phyloP scores from a whole-genome alignment of 2,888 invertebrate species.

The Parnassius glacialis region DNA sequence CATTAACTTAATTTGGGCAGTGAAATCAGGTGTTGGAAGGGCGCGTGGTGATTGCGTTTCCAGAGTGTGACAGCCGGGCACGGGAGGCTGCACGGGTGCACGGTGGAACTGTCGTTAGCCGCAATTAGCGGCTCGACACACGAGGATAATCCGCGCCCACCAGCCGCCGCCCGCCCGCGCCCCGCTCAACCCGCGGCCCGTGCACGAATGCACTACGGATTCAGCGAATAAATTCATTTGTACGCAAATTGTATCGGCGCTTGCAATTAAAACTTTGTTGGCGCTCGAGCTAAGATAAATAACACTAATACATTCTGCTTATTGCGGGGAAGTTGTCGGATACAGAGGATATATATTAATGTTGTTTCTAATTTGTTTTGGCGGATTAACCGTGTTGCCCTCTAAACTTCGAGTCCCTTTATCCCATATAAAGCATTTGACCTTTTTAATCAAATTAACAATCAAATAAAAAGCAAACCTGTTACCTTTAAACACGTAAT shows the following conservation, averaged over 20 bases:
- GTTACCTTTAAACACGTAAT: slow-evolving; percentile 11
- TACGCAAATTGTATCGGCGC: slow-evolving; percentile 81
- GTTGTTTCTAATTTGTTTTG: slow-evolving; percentile 79
- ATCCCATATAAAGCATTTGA: slow-evolving; percentile 47
- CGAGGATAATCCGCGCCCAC: slow-evolving; percentile 66
- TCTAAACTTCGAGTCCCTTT: slow-evolving; percentile 65
- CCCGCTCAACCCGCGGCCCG: slow-evolving; percentile 38
- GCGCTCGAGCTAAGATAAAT: slow-evolving; percentile 78
- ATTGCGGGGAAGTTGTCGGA: slow-evolving; percentile 75
- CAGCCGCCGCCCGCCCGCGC: slow-evolving; percentile 38
- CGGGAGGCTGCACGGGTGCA: slow-evolving; percentile 31
- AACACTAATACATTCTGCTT: slow-evolving; percentile 80
- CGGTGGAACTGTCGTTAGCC: slow-evolving; percentile 57
- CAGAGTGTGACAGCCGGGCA: slow-evolving; percentile 29
- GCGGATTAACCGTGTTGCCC: slow-evolving; percentile 70
- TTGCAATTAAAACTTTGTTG: slow-evolving; percentile 81
- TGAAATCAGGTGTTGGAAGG: slow-evolving; percentile 28
- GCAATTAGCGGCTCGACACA: slow-evolving; percentile 75
- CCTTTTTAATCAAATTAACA: slow-evolving; percentile 28
- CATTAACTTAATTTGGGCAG: slow-evolving; percentile 22
- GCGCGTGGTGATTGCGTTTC: slow-evolving; percentile 37
- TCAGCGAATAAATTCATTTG: slow-evolving; percentile 80
- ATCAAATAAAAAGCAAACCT: slow-evolving; percentile 25
- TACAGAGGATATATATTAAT: slow-evolving; percentile 78
- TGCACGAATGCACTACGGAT: slow-evolving; percentile 74